Base-by-base conservation (phyloP, 2,888 invertebrate species). In the Chaetogeoica ovagalla region DNA sequence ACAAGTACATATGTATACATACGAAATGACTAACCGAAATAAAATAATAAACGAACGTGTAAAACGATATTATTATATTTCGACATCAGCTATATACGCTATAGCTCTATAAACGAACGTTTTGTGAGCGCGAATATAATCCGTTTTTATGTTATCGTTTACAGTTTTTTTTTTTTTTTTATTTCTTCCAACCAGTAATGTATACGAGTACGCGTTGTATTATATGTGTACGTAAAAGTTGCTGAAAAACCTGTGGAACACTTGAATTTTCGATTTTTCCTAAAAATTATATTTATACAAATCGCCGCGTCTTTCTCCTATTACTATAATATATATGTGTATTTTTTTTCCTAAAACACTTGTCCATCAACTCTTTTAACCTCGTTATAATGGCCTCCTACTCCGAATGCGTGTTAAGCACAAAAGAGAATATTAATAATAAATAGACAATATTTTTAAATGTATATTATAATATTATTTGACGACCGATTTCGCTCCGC, bases 401-500 rank as follows among this genome's bases (percentile, higher is more conserved):
- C 8, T 57, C 43, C 39, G 37, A 66, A 39, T 74, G 23, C 43
- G 6, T 66, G 57, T 66, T 68, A 30, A 43, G 59, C 68, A 59
- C 39, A 9, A 76, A n/a, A 76, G 75, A 57, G 57, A 59, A 76
- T 68, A 76, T 66, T 68, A 30, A 43, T 30, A 30, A 30, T 30
- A 30, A 30, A 30, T 30, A 30, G 68, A 30, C 30, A 4, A 30
- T 30, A 30, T 30, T n/a, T n/a, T n/a, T n/a, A n/a, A n/a, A n/a
- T n/a, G n/a, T 30, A 30, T 30, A 4, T 30, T 30, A 30, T 30
- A 30, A 55, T 55, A 55, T 55, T 48, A 48, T 66, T 59, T n/a
- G 66, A 75, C 43, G 66, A 68, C 43, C 75, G 75, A 76, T 76
- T 76, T 76, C 75, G 75, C 66, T 68, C n/a, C 39, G 39, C 11